Evolutionary conservation across 35 echinoderm and acorn worm species (phyloP).

Genomic region (Strongylocentrotus purpuratus): DNA sequence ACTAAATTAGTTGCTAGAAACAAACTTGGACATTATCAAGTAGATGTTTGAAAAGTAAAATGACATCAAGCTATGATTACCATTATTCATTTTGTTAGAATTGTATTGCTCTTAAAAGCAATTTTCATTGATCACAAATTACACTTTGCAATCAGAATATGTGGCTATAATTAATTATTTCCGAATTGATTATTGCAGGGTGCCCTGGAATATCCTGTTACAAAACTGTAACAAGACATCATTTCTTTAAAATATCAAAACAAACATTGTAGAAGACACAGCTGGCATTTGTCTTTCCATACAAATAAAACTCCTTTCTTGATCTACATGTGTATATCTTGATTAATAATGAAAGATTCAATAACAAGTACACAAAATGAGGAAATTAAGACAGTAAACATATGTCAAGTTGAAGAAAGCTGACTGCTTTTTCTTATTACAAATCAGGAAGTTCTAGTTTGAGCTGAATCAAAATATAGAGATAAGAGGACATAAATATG

Average conservation of each 20-base stretch:
- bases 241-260: not conserved
- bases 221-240: not conserved
- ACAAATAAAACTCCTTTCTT: not conserved
- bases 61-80: not conserved
- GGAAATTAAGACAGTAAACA: not conserved
- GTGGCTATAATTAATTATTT: not conserved
- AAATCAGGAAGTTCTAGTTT: not conserved
- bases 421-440: not conserved
- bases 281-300: not conserved
- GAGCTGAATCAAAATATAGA: not conserved
- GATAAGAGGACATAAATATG: too few relatives aligned
- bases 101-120: not conserved
- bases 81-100: not conserved
- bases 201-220: not conserved
- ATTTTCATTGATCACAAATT: not conserved
- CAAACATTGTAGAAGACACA: not conserved
- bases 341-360: too few relatives aligned
- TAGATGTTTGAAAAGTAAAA: not conserved
- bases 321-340: too few relatives aligned
- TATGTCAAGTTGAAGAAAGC: not conserved
- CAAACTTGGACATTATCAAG: not conserved
- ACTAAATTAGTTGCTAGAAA: too few relatives aligned
- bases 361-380: too few relatives aligned
- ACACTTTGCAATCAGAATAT: not conserved
- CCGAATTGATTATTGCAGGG: not conserved